Base-by-base conservation (phyloP, 2,797 vertebrate genomes). In the Acanthurus leucopareius region DNA sequence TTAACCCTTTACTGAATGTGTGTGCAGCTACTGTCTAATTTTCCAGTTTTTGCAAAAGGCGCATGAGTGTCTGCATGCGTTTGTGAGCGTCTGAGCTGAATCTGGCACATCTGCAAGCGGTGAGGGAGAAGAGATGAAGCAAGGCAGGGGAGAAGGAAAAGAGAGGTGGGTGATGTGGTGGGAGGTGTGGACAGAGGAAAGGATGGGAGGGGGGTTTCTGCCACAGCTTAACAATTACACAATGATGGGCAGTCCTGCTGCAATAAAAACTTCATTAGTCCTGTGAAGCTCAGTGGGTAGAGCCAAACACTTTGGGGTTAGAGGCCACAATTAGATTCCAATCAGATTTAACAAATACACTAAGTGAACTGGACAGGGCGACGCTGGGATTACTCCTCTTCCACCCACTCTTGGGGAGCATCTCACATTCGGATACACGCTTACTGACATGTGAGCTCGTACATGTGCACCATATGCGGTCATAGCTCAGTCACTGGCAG, bases 61-160 rank as follows among this genome's bases (percentile, higher is more conserved):
- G 40, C 54, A 63, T 28, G 11, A 35, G 67, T 42, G 32, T 25
- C 16, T 60, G 54, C 4, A 17, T 4, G 20, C 20, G 68, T 63
- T 73, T 75, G 61, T 59, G 47, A 72, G 71, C 17, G 8, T 58
- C 79, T 57, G 47, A 74, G 76, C 54, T 54, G 65, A 69, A 63
- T 82, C 53, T 61, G 48, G 2, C 56, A 71, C 59, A 75, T 81
- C 51, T 84, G 77, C 71, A 70, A 65, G 68, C 66, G 66, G 67
- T 35, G 73, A 73, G 49, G 71, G 57, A 77, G 76, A 35, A 3
- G 47, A 70, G 47, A 17, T 48, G 63, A 35, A 66, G 62, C 10
- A 4, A 62, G 38, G 63, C 17, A 53, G 61, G 62, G 61, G n/a
- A 62, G 67, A 47, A 64, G 77, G 58, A 42, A 25, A 45, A 48